Conservation (phyloP, 2,888 invertebrate species). For the Apotomis capreana region DNA sequence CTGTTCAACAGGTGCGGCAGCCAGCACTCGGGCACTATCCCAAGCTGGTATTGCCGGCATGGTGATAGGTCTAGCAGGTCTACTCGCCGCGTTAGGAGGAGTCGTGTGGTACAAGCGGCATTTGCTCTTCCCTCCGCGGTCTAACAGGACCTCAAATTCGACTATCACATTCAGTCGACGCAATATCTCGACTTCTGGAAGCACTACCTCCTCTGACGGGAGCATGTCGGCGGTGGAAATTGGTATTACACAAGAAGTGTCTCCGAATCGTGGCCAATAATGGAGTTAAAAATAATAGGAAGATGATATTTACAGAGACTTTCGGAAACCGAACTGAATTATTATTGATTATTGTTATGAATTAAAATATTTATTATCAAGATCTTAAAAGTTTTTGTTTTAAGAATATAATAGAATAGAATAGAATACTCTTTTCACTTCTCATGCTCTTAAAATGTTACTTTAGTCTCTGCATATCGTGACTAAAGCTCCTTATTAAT, state of each 20-base stretch:
- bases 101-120: slow-evolving; percentile 53
- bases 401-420: too few relatives aligned
- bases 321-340: too few relatives aligned
- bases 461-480: too few relatives aligned
- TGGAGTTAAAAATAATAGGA: too few relatives aligned
- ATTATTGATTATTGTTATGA: too few relatives aligned
- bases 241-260: background rate
- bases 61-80: slow-evolving; percentile 52
- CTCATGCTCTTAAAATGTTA: too few relatives aligned
- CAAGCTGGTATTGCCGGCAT: slow-evolving; percentile 65
- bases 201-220: background rate
- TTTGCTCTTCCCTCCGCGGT: slow-evolving; percentile 5
- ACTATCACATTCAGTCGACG: background rate
- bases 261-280: too few relatives aligned
- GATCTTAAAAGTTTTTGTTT: too few relatives aligned
- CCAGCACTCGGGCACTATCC: slow-evolving; percentile 38
- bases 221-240: background rate
- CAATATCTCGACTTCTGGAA: slow-evolving; percentile 7
- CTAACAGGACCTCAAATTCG: background rate
- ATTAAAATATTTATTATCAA: too few relatives aligned
- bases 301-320: too few relatives aligned
- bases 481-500: too few relatives aligned
- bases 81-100: slow-evolving; percentile 55
- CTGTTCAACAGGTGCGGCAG: slow-evolving; percentile 41
- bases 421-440: too few relatives aligned